These are phyloP conservation scores for Phytoseiulus persimilis DNA, from an alignment of 2,888 invertebrate genomes.

Conservation along the genomic window DNA sequence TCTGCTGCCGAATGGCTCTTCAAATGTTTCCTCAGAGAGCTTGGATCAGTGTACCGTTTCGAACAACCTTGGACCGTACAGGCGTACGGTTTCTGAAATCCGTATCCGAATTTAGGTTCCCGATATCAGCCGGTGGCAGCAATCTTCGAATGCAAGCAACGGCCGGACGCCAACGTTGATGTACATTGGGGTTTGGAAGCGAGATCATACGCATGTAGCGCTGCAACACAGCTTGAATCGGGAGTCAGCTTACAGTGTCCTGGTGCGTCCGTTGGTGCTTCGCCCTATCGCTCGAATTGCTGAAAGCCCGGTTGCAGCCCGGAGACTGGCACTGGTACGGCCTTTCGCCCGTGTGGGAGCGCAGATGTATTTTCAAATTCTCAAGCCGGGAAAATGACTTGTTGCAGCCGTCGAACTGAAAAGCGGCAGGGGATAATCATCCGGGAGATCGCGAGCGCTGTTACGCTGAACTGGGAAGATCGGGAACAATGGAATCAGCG, in stretches of 20 bases:
- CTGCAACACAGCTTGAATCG: not conserved
- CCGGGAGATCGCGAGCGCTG: constrained; percentile 11
- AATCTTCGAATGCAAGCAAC: too few relatives aligned
- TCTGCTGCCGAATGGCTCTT: constrained; percentile 49
- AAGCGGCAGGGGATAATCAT: constrained; percentile 47
- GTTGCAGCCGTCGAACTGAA: constrained; percentile 82
- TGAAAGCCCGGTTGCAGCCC: constrained; percentile 89
- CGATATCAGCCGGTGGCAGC: too few relatives aligned
- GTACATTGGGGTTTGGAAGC: too few relatives aligned
- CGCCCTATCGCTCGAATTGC: constrained; percentile 94
- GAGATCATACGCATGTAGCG: not conserved
- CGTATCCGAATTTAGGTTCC: too few relatives aligned
- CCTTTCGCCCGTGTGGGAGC: constrained; percentile 90
- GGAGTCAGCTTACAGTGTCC: constrained; percentile 69
- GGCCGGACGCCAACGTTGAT: too few relatives aligned
- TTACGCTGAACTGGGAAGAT: not conserved
- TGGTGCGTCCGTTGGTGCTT: constrained; percentile 98
- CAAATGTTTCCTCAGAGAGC: constrained; percentile 56
- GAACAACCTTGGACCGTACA: constrained; percentile 54
- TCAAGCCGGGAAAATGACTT: constrained; percentile 94
- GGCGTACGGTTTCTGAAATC: constrained; percentile 55
- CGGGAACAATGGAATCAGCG: constrained; percentile 6
- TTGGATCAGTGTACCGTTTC: constrained; percentile 57
- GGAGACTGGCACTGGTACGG: constrained; percentile 90
- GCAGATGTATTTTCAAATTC: constrained; percentile 92